Evolutionary conservation across 2,797 vertebrate species (phyloP).

Genomic region (Myotis daubentonii): DNA sequence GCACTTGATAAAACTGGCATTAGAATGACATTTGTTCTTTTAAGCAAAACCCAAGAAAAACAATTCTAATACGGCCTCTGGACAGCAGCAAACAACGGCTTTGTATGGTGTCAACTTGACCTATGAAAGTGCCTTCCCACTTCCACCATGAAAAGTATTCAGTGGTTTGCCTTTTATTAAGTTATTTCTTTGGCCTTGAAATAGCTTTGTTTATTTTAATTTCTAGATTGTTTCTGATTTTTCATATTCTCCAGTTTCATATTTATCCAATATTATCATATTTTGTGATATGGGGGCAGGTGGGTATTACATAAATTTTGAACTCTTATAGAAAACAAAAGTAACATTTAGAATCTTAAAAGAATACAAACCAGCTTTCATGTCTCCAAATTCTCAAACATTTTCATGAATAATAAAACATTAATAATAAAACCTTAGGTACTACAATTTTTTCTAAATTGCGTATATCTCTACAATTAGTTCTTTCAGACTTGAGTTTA

Average conservation of each 20-base stretch:
- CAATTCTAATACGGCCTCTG: background rate
- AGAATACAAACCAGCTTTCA: background rate
- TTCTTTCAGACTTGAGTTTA: background rate
- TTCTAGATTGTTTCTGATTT: background rate
- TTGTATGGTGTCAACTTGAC: background rate
- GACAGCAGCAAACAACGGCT: background rate
- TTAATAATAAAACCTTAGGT: conserved; percentile 23
- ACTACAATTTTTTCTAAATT: conserved; percentile 53
- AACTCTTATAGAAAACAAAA: conserved; percentile 35
- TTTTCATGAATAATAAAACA: conserved; percentile 3
- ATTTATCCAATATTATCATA: conserved; percentile 16
- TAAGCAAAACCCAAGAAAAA: conserved; percentile 13
- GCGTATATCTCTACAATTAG: background rate
- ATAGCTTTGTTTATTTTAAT: background rate
- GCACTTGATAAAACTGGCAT: background rate
- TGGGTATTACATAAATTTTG: conserved; percentile 26
- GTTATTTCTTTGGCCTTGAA: conserved; percentile 33
- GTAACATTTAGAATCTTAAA: background rate
- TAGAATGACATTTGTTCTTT: background rate
- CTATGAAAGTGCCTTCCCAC: background rate
- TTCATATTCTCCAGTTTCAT: background rate
- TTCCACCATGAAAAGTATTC: background rate
- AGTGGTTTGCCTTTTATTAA: background rate
- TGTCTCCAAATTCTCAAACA: background rate
- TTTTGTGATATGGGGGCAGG: background rate